These are phyloP conservation scores for Muscidifurax raptorellus DNA, from an alignment of 1,140 invertebrate species.

Conservation along the genomic window DNA sequence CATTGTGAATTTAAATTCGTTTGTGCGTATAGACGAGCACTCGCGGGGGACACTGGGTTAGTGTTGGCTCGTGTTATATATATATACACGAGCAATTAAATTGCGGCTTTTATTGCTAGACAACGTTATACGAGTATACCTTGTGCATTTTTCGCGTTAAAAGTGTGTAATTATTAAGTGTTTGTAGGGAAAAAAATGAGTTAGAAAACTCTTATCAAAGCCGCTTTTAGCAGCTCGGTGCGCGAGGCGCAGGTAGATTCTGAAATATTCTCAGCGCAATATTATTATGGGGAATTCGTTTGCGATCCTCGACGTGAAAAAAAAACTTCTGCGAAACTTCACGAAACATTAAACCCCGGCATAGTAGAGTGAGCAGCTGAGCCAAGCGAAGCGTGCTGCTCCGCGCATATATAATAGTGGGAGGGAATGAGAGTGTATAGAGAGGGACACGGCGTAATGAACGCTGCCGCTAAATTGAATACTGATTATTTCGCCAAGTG, in stretches of 20 bases:
- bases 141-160: no score
- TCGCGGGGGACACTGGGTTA: background rate
- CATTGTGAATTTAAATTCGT: background rate
- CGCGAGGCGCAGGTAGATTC: background rate
- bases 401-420: background rate
- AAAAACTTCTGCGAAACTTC: background rate
- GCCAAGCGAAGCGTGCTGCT: background rate
- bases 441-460: background rate
- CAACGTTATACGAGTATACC: no score
- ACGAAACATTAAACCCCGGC: background rate
- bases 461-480: background rate
- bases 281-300: background rate
- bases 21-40: background rate
- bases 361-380: conserved; percentile 1
- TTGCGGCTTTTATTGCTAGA: no score
- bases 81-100: background rate
- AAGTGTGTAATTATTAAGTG: no score
- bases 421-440: background rate
- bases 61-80: background rate
- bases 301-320: background rate
- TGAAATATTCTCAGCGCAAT: background rate
- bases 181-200: no score
- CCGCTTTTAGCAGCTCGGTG: no score
- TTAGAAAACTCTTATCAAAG: no score
- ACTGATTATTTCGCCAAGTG: background rate